Conservation (phyloP, 1,140 invertebrate genomes). For the Leptinotarsa texana region DNA sequence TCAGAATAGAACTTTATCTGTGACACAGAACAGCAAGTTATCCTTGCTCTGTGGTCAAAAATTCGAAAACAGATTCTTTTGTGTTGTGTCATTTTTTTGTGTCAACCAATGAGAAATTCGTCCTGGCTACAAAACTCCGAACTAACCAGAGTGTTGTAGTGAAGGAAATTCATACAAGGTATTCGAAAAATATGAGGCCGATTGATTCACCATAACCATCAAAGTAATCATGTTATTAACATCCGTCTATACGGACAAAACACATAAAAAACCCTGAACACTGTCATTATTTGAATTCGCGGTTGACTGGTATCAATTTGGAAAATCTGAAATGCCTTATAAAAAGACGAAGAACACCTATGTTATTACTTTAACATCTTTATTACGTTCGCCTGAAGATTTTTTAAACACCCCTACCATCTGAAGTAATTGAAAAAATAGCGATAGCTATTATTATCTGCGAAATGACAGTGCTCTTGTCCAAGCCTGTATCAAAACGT, state of each 20-base stretch:
- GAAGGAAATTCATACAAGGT: too few species aligned
- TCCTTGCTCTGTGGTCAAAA: too few species aligned
- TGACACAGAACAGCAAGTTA: too few species aligned
- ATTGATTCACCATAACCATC: not conserved
- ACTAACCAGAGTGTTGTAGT: too few species aligned
- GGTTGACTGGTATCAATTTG: conserved; percentile 20
- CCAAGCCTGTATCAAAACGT: not conserved
- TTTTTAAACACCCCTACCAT: conserved; percentile 22
- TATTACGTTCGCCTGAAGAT: conserved; percentile 6
- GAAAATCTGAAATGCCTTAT: conserved; percentile 15
- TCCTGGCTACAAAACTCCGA: too few species aligned
- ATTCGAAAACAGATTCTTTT: too few species aligned
- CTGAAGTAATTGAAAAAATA: conserved; percentile 27
- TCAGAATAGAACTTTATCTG: too few species aligned
- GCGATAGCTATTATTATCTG: conserved; percentile 16
- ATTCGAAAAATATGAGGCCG: not conserved
- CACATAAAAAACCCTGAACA: conserved; percentile 11
- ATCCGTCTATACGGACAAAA: not conserved
- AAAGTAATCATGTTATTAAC: not conserved
- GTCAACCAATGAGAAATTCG: too few species aligned
- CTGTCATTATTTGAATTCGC: conserved; percentile 11
- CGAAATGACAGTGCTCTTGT: conserved; percentile 9
- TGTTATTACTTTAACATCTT: conserved; percentile 23
- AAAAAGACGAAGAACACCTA: not conserved
- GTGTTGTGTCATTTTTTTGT: too few species aligned